Evolutionary conservation across 2,797 vertebrate species (phyloP).

Genomic region (Melopsittacus undulatus): DNA sequence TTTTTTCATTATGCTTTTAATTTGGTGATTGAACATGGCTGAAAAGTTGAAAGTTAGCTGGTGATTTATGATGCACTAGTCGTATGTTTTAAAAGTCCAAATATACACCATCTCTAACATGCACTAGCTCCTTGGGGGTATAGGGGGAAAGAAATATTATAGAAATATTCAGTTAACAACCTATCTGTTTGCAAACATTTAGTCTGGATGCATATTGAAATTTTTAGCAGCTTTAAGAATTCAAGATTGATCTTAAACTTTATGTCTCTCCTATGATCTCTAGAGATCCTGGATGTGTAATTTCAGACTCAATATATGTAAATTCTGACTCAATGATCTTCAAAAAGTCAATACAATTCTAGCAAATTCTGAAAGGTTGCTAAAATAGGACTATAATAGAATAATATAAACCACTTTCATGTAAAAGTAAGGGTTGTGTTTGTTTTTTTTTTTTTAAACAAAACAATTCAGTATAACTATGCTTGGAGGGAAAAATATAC

Average conservation of each 20-base stretch:
- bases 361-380: neutral
- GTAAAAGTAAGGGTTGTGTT: neutral
- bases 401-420: neutral
- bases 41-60: neutral
- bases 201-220: neutral
- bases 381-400: neutral
- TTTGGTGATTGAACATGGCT: neutral
- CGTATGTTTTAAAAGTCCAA: neutral
- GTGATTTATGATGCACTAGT: neutral
- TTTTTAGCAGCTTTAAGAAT: neutral
- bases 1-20: neutral
- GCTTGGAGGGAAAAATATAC: neutral
- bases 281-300: neutral
- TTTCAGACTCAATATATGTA: neutral
- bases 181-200: neutral
- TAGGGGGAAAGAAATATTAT: rapidly evolving
- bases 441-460: neutral
- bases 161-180: neutral
- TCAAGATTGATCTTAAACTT: neutral
- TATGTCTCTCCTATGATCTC: neutral
- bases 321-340: neutral
- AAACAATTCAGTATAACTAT: neutral
- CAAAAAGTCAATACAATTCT: neutral
- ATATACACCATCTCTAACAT: neutral
- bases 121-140: neutral